A percentile compares a stretch with the other conserved stretches of the same genome.
Conservation (phyloP, 2,888 invertebrate genomes). For the Pristionchus entomophagus region DNA sequence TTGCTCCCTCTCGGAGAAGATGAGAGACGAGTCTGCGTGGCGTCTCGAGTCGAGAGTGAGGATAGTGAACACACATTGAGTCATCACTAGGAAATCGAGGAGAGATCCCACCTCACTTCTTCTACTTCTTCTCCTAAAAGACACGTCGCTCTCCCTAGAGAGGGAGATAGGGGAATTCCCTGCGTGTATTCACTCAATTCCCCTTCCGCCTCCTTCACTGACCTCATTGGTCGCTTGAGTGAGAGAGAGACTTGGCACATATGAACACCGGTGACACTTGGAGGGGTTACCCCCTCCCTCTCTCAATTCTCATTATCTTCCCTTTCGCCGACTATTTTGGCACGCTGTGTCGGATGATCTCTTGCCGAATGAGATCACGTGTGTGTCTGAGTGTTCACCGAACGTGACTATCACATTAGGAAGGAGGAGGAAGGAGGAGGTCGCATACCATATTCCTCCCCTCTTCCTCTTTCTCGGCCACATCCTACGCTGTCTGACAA, state of each 20-base stretch:
- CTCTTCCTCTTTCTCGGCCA: not conserved
- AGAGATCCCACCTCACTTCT: not conserved
- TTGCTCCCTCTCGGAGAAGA: slow-evolving; percentile 34
- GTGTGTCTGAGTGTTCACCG: no score
- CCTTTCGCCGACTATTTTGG: slow-evolving; percentile 36
- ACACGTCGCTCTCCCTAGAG: slow-evolving; percentile 12
- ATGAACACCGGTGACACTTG: not conserved
- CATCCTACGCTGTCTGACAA: not conserved
- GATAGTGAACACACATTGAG: slow-evolving; percentile 31
- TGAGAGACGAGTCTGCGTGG: slow-evolving; percentile 30
- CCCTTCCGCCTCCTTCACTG: not conserved
- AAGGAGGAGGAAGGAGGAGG: not conserved
- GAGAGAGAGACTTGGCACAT: not conserved
- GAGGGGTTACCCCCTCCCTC: not conserved
- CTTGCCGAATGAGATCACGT: slow-evolving; percentile 16
- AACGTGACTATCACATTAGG: slow-evolving; percentile 29
- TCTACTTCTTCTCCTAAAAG: not conserved
- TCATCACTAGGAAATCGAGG: slow-evolving; percentile 33
- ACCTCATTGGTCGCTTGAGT: slow-evolving; percentile 26
- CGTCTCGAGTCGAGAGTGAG: slow-evolving; percentile 11
- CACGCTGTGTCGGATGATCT: not conserved
- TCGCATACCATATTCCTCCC: slow-evolving; percentile 11
- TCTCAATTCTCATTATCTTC: not conserved
- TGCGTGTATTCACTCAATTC: not conserved
- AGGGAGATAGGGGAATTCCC: not conserved